Percentiles rank a stretch among this genome's conserved stretches.
phyloP scores from a whole-genome alignment of 1,140 invertebrate species.

The Forficula auricularia region DNA sequence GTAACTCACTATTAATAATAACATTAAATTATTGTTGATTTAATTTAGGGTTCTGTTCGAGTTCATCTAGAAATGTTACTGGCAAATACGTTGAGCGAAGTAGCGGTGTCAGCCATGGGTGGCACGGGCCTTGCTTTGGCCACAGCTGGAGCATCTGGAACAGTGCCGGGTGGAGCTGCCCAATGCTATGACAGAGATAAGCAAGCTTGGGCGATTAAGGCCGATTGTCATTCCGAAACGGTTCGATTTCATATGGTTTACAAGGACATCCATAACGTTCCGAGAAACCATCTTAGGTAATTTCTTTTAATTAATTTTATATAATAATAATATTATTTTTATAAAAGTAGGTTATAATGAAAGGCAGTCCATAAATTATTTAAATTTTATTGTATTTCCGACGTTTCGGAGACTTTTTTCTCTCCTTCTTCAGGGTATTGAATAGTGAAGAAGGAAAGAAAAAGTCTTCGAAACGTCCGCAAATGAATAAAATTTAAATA shows the following conservation, averaged over 20 bases:
- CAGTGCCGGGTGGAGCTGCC: constrained; percentile 14
- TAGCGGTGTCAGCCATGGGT: constrained; percentile 27
- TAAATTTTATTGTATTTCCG: background rate
- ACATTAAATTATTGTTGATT: no score
- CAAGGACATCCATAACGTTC: constrained; percentile 70
- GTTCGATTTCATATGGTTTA: constrained; percentile 63
- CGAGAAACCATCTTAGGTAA: constrained; percentile 56
- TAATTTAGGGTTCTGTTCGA: constrained; percentile 32
- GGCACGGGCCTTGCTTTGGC: constrained; percentile 16
- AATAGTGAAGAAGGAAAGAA: no score
- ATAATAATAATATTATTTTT: background rate
- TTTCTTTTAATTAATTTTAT: background rate
- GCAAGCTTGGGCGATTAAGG: constrained; percentile 63
- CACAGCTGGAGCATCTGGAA: constrained; percentile 8
- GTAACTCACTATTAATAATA: no score
- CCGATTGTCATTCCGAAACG: constrained; percentile 61
- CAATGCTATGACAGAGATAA: constrained; percentile 74
- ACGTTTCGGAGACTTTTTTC: background rate
- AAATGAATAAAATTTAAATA: no score
- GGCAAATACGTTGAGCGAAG: constrained; percentile 55
- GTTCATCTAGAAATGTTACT: constrained; percentile 59
- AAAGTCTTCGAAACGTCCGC: no score
- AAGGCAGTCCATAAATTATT: background rate
- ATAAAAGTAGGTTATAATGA: no score
- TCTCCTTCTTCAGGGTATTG: no score